A percentile compares a stretch with the other conserved stretches of the same genome.
phyloP scores from a whole-genome alignment of 2,797 vertebrate genomes.

The Ispidina picta region DNA sequence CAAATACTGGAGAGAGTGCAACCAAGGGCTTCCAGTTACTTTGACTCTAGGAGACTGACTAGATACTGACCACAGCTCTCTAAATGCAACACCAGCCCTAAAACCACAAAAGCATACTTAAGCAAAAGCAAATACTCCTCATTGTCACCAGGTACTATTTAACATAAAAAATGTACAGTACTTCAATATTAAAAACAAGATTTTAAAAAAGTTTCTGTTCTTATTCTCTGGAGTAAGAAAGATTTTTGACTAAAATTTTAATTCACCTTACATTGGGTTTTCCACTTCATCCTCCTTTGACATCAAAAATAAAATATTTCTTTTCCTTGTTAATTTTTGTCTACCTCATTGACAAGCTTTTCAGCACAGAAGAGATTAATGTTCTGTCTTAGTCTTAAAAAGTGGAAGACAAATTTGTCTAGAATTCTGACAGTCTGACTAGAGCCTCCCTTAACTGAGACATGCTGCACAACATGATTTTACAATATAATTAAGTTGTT shows the following conservation, averaged over 20 bases:
- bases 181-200: neutral
- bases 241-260: neutral
- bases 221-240: neutral
- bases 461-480: neutral
- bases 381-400: neutral
- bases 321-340: neutral
- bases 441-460: neutral
- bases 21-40: neutral
- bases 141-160: neutral
- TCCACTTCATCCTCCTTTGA: neutral
- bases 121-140: neutral
- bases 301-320: neutral
- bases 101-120: neutral
- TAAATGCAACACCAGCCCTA: neutral
- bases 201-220: neutral
- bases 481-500: neutral
- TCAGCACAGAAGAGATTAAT: neutral
- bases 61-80: neutral
- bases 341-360: neutral
- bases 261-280: neutral
- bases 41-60: neutral
- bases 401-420: neutral
- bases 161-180: neutral
- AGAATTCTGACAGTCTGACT: neutral
- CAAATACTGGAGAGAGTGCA: neutral